Conservation (phyloP, 2,797 vertebrate genomes). For the Sitta carolinensis region DNA sequence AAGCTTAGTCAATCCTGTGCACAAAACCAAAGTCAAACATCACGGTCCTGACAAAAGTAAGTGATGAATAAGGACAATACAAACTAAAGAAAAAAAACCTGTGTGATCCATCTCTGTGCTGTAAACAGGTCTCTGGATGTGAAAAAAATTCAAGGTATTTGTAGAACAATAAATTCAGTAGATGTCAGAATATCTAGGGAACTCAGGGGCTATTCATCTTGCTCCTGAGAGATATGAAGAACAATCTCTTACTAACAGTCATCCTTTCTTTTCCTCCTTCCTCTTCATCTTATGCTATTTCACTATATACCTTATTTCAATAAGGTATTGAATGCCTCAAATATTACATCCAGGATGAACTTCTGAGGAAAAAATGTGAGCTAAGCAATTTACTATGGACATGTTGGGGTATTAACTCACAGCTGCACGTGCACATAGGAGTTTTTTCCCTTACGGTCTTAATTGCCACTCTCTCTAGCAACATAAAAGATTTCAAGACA, state of each 20-base stretch:
- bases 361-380: background rate
- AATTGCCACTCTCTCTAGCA: background rate
- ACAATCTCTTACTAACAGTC: background rate
- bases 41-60: constrained; percentile 19
- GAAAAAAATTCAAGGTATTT: constrained; percentile 52
- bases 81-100: constrained; percentile 9
- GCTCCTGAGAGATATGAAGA: constrained; percentile 12
- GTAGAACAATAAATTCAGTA: constrained; percentile 39
- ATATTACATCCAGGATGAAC: background rate
- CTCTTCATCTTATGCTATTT: constrained; percentile 12
- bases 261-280: constrained; percentile 1
- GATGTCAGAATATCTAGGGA: constrained; percentile 34
- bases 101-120: constrained; percentile 13
- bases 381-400: background rate
- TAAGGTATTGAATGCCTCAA: background rate
- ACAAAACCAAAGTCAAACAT: constrained; percentile 35
- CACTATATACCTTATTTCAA: background rate
- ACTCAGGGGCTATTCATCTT: constrained; percentile 35
- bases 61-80: constrained; percentile 45
- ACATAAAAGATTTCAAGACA: background rate
- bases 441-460: background rate
- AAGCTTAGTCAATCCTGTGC: constrained; percentile 22
- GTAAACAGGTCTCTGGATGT: constrained; percentile 9
- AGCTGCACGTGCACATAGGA: rapidly evolving
- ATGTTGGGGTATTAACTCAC: rapidly evolving